These are phyloP conservation scores for Drosophila subquinaria DNA, from an alignment of 2,888 invertebrate species.

Conservation along the genomic window DNA sequence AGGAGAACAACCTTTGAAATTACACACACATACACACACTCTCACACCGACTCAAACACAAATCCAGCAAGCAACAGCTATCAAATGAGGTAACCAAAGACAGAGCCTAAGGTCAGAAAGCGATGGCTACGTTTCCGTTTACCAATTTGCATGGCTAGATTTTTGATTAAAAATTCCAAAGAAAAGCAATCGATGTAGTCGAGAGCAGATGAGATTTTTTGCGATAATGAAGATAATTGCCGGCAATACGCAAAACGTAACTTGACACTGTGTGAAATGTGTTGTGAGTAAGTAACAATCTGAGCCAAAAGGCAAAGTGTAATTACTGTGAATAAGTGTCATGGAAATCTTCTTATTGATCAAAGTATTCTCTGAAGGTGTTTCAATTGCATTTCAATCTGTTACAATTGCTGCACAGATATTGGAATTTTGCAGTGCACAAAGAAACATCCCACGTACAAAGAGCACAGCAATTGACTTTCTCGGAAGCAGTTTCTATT, in stretches of 20 bases:
- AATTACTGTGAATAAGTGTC: neutral
- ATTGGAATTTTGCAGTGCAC: slow-evolving; percentile 8
- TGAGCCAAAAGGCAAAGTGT: neutral
- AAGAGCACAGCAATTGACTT: neutral
- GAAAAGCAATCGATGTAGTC: slow-evolving; percentile 16
- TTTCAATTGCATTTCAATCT: slow-evolving; percentile 9
- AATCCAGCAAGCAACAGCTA: neutral
- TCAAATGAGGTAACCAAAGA: slow-evolving; percentile 58
- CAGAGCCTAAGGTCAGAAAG: slow-evolving; percentile 45
- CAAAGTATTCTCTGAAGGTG: neutral
- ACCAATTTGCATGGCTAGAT: slow-evolving; percentile 37
- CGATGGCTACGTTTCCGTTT: slow-evolving; percentile 10
- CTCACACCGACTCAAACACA: slow-evolving; percentile 8
- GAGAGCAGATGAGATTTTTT: slow-evolving; percentile 8
- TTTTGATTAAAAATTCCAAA: slow-evolving; percentile 35
- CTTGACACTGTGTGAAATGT: neutral
- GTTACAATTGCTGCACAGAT: slow-evolving; percentile 2
- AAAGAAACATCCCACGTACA: slow-evolving; percentile 9
- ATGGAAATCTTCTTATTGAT: slow-evolving; percentile 4
- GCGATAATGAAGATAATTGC: slow-evolving; percentile 18
- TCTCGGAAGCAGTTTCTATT: neutral
- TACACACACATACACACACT: slow-evolving; percentile 13
- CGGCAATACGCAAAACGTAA: slow-evolving; percentile 1
- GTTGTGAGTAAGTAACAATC: slow-evolving; percentile 5
- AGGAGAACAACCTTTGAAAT: slow-evolving; percentile 33